Evolutionary conservation across 1,140 invertebrate species (phyloP), one percentile per base, ranked within the genome.

Genomic region (Drosophila equinoxialis): DNA sequence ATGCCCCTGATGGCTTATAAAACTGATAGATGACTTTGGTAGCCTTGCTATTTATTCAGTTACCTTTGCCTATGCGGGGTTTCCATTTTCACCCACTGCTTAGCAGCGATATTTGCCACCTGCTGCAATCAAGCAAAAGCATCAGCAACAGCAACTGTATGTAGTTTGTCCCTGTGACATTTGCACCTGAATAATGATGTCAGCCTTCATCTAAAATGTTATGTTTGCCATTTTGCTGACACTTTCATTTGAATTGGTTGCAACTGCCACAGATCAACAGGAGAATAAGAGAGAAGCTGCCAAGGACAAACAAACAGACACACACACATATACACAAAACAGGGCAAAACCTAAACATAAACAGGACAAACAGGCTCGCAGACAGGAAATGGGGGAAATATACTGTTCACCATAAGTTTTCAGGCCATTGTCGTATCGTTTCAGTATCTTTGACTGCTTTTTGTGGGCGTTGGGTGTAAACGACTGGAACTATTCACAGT

Each of bases 151-250:
- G 26, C 26, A 26, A 26, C 26, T 26, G 26, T 30, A 30, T 11
- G 39, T 23, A 42, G 61, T 33, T 39, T 55, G 54, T 61, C 57
- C 45, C 60, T 57, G 14, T 63, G 68, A 62, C 74, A 82, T 76
- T 85, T 82, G 63, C 82, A 75, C 71, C 81, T 81, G 62, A 77
- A 83, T 81, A 80, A 80, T 71, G 64, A 68, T 81, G 77, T 63
- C 60, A 57, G 68, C 35, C 39, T 30, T 57, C 63, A 30, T 58
- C 54, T 73, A 54, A 77, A 84, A 84, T 84, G 73, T 66, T 66
- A 68, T 66, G 61, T 65, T 42, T 61, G 71, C 65, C 51, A 59
- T 57, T 59, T 55, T 76, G 71, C 65, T 77, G 77, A 80, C 81
- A 84, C 72, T 71, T 83, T 79, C 75, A 79, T 82, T 83, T 76